Base-by-base conservation (phyloP, 2,797 vertebrate species). In the Rhynchotus rufescens region DNA sequence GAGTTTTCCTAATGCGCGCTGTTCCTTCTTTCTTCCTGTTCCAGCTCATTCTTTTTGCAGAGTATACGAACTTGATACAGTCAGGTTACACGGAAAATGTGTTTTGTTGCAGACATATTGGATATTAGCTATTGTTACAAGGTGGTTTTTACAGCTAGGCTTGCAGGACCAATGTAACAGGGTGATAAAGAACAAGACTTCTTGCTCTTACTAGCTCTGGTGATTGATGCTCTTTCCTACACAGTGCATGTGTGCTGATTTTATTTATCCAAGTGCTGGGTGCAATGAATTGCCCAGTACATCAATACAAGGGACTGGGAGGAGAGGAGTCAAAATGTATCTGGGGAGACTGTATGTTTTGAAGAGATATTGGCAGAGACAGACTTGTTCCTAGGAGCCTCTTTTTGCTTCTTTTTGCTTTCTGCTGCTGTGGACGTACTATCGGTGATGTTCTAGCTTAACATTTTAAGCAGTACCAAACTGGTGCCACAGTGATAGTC, bases 31-130 rank as follows among this genome's bases (percentile, higher is more conserved):
- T 96, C 88, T 96, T 96, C 95, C 81, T 4, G 10, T 93, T 96
- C 94, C 97, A 96, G 97, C 92, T 94, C 77, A 96, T 97, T 97
- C 96, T 92, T 95, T 96, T 82, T 85, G 68, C 28, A 80, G 68
- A 1, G 1, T 72, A 30, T 71, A 76, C 1, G 4, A 80, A 88
- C 62, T 89, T 47, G 59, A 86, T 62, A 59, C 61, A 82, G 56
- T 82, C 67, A 61, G 67, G 90, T 90, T 80, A 84, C 80, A 71
- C 3, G 71, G 66, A 91, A 86, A 88, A 78, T 85, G 88, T 71
- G 80, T 66, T 92, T 79, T 76, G 30, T 57, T 93, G 86, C 62
- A 87, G 60, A 73, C 67, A 36, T 81, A 82, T 76, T 96, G 89
- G 57, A 90, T 94, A 93, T 95, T 90, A 86, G 75, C 45, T 88